Percentiles rank a stretch among this genome's conserved stretches.
Conservation (phyloP, 2,888 invertebrate genomes). For the Zaprionus bogoriensis region DNA sequence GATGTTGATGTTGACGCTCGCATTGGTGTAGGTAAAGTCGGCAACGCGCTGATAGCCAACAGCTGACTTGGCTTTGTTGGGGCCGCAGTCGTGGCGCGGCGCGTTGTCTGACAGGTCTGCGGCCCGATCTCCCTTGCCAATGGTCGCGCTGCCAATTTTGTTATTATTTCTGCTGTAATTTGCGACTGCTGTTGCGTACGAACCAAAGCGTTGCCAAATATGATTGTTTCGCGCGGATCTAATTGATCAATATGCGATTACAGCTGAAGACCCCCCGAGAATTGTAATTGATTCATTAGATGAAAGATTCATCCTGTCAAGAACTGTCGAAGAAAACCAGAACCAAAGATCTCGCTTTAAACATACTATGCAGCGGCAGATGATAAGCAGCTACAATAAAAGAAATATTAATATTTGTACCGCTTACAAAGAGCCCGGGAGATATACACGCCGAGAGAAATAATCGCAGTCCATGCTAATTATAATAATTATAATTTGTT, state of each 20-base stretch:
- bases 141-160: slow-evolving; percentile 8
- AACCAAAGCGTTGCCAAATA: slow-evolving; percentile 9
- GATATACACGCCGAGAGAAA: neutral
- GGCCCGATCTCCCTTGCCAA: slow-evolving; percentile 17
- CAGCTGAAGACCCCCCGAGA: slow-evolving; percentile 1
- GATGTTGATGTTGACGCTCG: neutral
- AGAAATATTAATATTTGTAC: no score
- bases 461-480: neutral
- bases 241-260: slow-evolving; percentile 13
- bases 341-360: neutral
- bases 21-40: slow-evolving; percentile 14
- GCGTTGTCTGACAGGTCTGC: slow-evolving; percentile 3
- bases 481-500: no score
- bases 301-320: neutral
- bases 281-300: slow-evolving; percentile 26
- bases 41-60: slow-evolving; percentile 22
- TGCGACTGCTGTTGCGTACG: neutral
- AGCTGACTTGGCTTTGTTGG: slow-evolving; percentile 30
- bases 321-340: neutral
- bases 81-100: neutral
- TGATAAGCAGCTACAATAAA: neutral
- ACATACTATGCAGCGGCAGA: neutral
- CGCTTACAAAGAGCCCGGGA: neutral
- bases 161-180: slow-evolving; percentile 11
- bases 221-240: slow-evolving; percentile 2